Evolutionary conservation across 2,797 vertebrate genomes (phyloP), one percentile per base, ranked within the genome.

Genomic region (Harpagifer antarcticus): DNA sequence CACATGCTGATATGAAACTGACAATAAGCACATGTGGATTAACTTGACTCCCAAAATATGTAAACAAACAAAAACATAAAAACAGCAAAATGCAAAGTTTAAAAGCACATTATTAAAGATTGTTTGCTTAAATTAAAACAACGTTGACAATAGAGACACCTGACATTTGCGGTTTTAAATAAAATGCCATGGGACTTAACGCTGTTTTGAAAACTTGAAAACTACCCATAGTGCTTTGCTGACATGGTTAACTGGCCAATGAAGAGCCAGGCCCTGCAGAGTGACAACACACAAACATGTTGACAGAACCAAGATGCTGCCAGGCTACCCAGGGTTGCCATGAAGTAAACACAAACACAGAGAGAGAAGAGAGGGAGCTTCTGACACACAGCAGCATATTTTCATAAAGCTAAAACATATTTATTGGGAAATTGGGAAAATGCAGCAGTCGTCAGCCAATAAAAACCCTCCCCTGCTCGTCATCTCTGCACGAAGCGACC

Each of bases 241-340:
- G 74, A 65, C 68, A 44, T 4, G 74, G 52, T 0, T 14, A 17
- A 68, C 37, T 15, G 58, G 54, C 23, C 55, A 60, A 67, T 56
- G 42, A 48, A 37, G 57, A 3, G 27, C 40, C 44, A 44, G 0
- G 45, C 37, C 49, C 56, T 1, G 14, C 1, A 2, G 49, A 82
- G 14, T 0, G 55, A 67, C 33, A 48, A 59, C 66, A 66, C 55
- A 70, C 55, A 75, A 78, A 82, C 79, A 72, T 68, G 73, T 19
- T 45, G 70, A 56, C 6, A 1, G 27, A 58, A 74, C 48, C 5
- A 40, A 40, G 62, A 65, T 0, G 66, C 75, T 70, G 71, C 72
- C 65, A 6, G 62, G 68, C 75, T 62, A 74, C 68, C 15, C 0
- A 33, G 47, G 23, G 52, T 33, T 31, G 20, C 40, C 62, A 17